Base-by-base conservation (phyloP, 2,888 invertebrate species). In the Lydus trimaculatus region DNA sequence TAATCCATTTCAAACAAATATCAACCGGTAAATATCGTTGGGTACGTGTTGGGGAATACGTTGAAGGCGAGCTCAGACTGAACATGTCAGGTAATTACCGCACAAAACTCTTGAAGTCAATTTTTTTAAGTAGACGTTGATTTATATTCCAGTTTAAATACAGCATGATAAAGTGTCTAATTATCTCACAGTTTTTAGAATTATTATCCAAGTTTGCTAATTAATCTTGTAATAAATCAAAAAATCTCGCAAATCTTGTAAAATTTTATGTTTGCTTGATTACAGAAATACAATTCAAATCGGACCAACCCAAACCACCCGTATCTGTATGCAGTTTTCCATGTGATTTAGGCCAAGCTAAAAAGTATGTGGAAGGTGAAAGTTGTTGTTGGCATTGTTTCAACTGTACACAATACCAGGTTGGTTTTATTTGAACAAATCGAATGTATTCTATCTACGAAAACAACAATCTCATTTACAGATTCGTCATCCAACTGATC, bases 361-460 rank as follows among this genome's bases (percentile, higher is more conserved):
- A 95, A 87, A 94, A 94, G 84, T 95, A 95, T 85, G 93, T 96
- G 59, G 96, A 96, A 83, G 96, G 96, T 0, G 96, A 96, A 85
- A 94, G 93, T 84, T 96, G 96, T 85, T 97, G 96, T 84, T 97
- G 96, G 96, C 95, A 95, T 83, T 97, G 96, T 86, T 93, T 94
- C 87, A 94, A 94, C 84, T 96, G 97, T 85, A 91, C 93, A 60
- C 91, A 91, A 81, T 95, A 95, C 86, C 94, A 96, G 91, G 93
- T 91, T 84, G 13, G 11, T 36, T 36, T 13, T 36, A 36, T 36
- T 13, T 11, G 13, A 15, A 11, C 13, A 36, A 13, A 36, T 13
- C 6, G 31, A 31, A 3, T 36, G 5, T 36, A 36, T 36, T 15
- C 4, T 3, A 4, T 15, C 36, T 15, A 13, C 13, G 13, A 28